Evolutionary conservation across 2,888 invertebrate species (phyloP).

Genomic region (Dryocosmus kuriphilus): DNA sequence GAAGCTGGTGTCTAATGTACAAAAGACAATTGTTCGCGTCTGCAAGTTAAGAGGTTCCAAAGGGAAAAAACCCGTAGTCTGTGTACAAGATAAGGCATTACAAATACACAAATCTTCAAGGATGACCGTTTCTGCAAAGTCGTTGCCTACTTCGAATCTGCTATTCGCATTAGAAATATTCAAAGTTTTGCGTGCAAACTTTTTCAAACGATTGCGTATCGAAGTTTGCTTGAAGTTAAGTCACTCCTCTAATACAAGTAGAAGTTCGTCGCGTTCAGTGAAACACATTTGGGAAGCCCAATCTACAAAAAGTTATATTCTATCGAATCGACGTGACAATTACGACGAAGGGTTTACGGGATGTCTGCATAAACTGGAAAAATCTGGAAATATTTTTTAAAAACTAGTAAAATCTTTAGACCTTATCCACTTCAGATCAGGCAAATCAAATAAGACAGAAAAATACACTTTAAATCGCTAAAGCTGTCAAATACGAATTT

Average conservation of each 20-base stretch:
- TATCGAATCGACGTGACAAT: slow-evolving; percentile 6
- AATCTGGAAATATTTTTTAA: slow-evolving; percentile 40
- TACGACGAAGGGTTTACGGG: slow-evolving; percentile 34
- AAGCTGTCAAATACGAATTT: too few relatives aligned
- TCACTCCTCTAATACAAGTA: slow-evolving; percentile 54
- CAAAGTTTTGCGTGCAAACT: slow-evolving; percentile 2
- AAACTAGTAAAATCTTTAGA: neutral
- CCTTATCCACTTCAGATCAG: too few relatives aligned
- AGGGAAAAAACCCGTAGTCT: slow-evolving; percentile 52
- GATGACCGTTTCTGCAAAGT: slow-evolving; percentile 42
- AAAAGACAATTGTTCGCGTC: slow-evolving; percentile 40
- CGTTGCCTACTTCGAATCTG: slow-evolving; percentile 45
- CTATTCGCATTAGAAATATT: neutral
- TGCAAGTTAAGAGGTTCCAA: slow-evolving; percentile 43
- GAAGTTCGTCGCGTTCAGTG: slow-evolving; percentile 57
- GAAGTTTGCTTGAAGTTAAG: slow-evolving; percentile 51
- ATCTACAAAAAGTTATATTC: slow-evolving; percentile 35
- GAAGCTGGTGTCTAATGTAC: slow-evolving; percentile 26
- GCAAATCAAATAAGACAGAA: too few relatives aligned
- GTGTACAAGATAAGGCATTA: slow-evolving; percentile 60
- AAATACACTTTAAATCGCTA: too few relatives aligned
- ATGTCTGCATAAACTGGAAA: slow-evolving; percentile 41
- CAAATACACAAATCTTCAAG: slow-evolving; percentile 53
- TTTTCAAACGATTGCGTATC: slow-evolving; percentile 21
- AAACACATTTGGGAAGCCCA: slow-evolving; percentile 49